Evolutionary conservation across 1,140 invertebrate genomes (phyloP).

Genomic region (Megalonaias nervosa): DNA sequence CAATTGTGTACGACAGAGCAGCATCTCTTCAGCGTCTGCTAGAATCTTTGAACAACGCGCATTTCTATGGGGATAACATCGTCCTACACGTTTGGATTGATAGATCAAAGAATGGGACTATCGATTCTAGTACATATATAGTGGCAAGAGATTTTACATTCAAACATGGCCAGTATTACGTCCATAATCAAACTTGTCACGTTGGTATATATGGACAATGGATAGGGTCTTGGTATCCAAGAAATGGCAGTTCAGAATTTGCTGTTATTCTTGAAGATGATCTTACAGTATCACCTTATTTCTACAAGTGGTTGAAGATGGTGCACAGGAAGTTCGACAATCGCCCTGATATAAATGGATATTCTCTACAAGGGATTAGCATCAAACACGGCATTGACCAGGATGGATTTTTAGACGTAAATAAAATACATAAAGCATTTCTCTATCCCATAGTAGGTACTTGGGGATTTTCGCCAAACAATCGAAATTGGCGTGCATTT

Average conservation of each 20-base stretch:
- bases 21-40: conserved; percentile 37
- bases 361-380: conserved; percentile 37
- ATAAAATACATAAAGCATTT: conserved; percentile 26
- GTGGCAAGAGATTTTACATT: conserved; percentile 40
- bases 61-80: conserved; percentile 35
- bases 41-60: conserved; percentile 37
- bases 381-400: conserved; percentile 31
- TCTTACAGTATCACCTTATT: conserved; percentile 46
- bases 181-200: conserved; percentile 36
- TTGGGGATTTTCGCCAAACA: conserved; percentile 53
- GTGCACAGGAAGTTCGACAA: conserved; percentile 50
- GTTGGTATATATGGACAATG: conserved; percentile 55
- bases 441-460: conserved; percentile 48
- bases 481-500: conserved; percentile 44
- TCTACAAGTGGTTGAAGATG: conserved; percentile 47
- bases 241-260: conserved; percentile 42
- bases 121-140: conserved; percentile 35
- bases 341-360: conserved; percentile 42
- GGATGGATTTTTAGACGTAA: not conserved
- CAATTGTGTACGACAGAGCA: conserved; percentile 38
- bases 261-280: conserved; percentile 58
- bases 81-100: conserved; percentile 51
- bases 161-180: conserved; percentile 39
- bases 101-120: conserved; percentile 13
- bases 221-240: conserved; percentile 47